phyloP scores from a whole-genome alignment of 2,888 invertebrate genomes.

The Ophion ellenae region DNA sequence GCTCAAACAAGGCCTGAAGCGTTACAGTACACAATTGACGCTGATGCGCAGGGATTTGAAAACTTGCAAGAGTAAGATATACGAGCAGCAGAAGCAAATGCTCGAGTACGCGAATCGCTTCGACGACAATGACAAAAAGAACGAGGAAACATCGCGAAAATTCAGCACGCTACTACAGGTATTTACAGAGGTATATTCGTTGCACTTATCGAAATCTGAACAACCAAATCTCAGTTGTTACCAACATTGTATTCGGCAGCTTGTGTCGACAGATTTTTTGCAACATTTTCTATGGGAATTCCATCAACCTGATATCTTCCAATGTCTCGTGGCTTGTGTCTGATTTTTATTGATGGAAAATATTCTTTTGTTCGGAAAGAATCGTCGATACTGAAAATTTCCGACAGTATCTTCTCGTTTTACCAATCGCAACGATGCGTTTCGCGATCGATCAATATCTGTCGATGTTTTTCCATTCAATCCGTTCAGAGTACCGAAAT shows the following conservation, averaged over 20 bases:
- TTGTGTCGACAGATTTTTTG: not conserved
- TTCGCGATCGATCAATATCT: too few relatives aligned
- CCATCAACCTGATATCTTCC: not conserved
- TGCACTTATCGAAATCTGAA: conserved; percentile 42
- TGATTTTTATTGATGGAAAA: too few relatives aligned
- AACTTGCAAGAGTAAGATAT: conserved; percentile 92
- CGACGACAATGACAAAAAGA: conserved; percentile 95
- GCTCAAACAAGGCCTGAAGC: conserved; percentile 95
- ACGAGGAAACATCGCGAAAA: conserved; percentile 94
- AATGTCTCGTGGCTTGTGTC: not conserved
- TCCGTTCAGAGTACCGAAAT: too few relatives aligned
- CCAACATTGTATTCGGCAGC: not conserved
- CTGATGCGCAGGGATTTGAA: conserved; percentile 91
- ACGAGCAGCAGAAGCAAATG: conserved; percentile 93
- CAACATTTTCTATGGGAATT: not conserved
- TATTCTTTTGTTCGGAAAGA: too few relatives aligned
- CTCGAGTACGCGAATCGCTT: conserved; percentile 93
- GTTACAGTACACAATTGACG: conserved; percentile 93
- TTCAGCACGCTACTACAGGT: conserved; percentile 94
- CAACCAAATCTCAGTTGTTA: not conserved
- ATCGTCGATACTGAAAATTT: too few relatives aligned
- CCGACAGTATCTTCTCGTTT: too few relatives aligned
- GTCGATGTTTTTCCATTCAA: too few relatives aligned
- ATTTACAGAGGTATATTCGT: conserved; percentile 80
- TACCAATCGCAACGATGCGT: too few relatives aligned